Conservation (phyloP, 2,797 vertebrate species). For the Trichosurus vulpecula region DNA sequence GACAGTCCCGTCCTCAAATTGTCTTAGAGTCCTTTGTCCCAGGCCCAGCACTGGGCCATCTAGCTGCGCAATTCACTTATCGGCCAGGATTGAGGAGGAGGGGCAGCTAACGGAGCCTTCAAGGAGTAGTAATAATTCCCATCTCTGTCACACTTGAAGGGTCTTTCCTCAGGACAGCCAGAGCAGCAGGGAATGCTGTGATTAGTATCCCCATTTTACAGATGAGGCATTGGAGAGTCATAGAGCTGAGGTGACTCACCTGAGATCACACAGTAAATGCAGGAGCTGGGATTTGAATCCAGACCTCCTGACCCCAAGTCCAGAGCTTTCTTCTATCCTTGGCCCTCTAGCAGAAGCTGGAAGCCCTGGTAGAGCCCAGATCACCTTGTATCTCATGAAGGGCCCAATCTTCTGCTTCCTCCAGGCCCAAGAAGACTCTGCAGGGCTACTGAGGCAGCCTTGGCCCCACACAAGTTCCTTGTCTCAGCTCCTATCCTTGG, state of each 20-base stretch:
- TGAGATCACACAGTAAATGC: too few species aligned
- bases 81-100: background rate
- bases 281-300: background rate
- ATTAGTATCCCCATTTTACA: fast-evolving
- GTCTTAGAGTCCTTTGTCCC: background rate
- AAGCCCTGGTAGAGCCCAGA: background rate
- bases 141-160: too few species aligned
- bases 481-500: background rate
- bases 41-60: background rate
- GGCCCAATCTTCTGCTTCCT: too few species aligned
- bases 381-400: background rate
- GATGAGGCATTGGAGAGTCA: background rate
- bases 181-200: background rate
- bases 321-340: background rate
- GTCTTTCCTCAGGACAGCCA: background rate
- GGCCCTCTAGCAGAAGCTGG: fast-evolving
- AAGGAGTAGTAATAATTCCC: too few species aligned
- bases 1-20: background rate
- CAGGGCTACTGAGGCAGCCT: background rate
- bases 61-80: background rate
- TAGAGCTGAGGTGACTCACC: background rate
- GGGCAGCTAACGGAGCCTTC: background rate
- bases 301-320: too few species aligned
- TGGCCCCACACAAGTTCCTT: background rate
- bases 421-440: background rate